Evolutionary conservation across 2,888 invertebrate species (phyloP).

Genomic region (Apodemia duryi): DNA sequence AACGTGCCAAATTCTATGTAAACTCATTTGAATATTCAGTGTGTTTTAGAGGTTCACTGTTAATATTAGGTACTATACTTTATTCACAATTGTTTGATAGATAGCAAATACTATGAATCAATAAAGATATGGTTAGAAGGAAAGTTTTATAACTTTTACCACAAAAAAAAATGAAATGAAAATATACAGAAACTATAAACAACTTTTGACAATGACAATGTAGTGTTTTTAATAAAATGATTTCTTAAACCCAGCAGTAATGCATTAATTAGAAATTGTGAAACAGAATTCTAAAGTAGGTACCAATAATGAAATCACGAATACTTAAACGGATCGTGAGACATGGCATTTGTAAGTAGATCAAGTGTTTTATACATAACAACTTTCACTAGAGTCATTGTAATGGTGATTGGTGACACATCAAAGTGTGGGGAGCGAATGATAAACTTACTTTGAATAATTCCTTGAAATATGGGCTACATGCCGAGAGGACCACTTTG

Average conservation of each 20-base stretch:
- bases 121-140: neutral
- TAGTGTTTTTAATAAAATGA: slow-evolving; percentile 29
- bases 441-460: slow-evolving; percentile 87
- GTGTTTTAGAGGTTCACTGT: no score
- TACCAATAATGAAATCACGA: slow-evolving; percentile 79
- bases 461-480: slow-evolving; percentile 93
- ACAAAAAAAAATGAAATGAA: neutral
- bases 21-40: no score
- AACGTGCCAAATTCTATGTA: no score
- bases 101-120: neutral
- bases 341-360: slow-evolving; percentile 80
- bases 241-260: slow-evolving; percentile 52
- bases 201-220: slow-evolving; percentile 22
- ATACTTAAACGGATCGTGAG: slow-evolving; percentile 79
- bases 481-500: slow-evolving; percentile 91
- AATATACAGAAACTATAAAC: slow-evolving; percentile 1
- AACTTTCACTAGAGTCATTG: slow-evolving; percentile 80
- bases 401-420: slow-evolving; percentile 80
- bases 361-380: slow-evolving; percentile 80
- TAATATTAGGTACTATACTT: no score
- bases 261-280: slow-evolving; percentile 76
- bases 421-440: slow-evolving; percentile 78
- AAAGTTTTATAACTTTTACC: slow-evolving; percentile 5
- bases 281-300: slow-evolving; percentile 76
- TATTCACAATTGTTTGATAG: neutral